phyloP scores from a whole-genome alignment of 2,888 invertebrate species.

The Steinernema hermaphroditum region DNA sequence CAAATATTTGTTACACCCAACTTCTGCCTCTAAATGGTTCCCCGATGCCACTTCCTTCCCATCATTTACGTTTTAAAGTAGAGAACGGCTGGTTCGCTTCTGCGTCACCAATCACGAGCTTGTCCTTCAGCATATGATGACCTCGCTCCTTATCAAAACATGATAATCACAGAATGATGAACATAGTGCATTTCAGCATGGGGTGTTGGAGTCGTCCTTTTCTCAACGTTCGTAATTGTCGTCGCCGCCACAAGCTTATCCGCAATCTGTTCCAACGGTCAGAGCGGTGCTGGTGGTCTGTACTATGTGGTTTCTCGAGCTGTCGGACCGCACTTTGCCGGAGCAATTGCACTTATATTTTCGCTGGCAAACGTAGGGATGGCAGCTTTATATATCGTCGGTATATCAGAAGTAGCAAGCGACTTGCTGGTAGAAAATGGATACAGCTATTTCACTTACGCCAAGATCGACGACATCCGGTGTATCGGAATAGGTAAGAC shows the following conservation, averaged over 20 bases:
- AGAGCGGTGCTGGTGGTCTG: conserved; percentile 37
- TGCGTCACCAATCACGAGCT: conserved; percentile 25
- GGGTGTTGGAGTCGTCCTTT: conserved; percentile 41
- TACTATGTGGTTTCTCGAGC: conserved; percentile 42
- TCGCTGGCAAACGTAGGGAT: conserved; percentile 44
- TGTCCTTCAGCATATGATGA: not conserved
- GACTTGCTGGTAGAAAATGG: conserved; percentile 41
- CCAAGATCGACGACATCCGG: conserved; percentile 41
- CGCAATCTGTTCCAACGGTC: conserved; percentile 44
- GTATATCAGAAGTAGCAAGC: conserved; percentile 41
- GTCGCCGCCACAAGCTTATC: conserved; percentile 43
- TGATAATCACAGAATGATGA: not conserved
- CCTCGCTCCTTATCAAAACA: not conserved
- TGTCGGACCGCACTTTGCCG: conserved; percentile 41
- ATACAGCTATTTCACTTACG: conserved; percentile 37
- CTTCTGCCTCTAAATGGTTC: too few relatives aligned
- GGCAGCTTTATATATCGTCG: conserved; percentile 39
- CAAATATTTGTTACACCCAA: too few relatives aligned
- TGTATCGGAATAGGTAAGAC: conserved; percentile 41
- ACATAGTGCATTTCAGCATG: conserved; percentile 33
- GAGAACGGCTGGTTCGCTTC: too few relatives aligned
- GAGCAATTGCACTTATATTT: conserved; percentile 41
- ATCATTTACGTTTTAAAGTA: too few relatives aligned
- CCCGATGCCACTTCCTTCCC: too few relatives aligned
- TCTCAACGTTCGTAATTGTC: conserved; percentile 41